Base-by-base conservation (phyloP, 2,888 invertebrate species). In the Platypus cylindrus region DNA sequence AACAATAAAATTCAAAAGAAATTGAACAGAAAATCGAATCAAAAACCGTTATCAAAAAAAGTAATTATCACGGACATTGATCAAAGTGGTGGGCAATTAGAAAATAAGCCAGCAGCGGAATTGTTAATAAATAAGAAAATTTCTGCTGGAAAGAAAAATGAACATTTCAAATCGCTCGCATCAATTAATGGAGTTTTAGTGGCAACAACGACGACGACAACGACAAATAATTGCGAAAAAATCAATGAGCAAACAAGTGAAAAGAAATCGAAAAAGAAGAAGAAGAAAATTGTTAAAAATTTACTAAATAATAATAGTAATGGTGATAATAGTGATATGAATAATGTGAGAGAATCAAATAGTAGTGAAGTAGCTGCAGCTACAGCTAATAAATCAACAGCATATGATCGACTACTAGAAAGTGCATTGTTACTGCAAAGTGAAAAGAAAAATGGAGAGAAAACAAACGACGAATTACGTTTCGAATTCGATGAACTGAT, bases 401-500 rank as follows among this genome's bases (percentile, higher is more conserved):
- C 57, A 0, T 58, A 55, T 37, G 57, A 59, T 42, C 50, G 56
- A 31, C 46, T 58, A 2, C 39, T 56, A 14, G 56, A 55, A 33
- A 47, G 46, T 8, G 47, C 47, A 9, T 24, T 48, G 14, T 34
- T 37, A 3, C 36, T 31, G 12, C 49, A 55, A 32, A 37, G 45
- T 2, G 45, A 48, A 2, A 55, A 56, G 12, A 60, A n/a, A n/a
- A 28, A 2, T 2, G 1, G 26, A 4, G 55, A 56, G 12, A 60
- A 59, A 40, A 60, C 62, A 0, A 60, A 60, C 41, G 50, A 57
- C 14, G 60, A 63, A 38, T 53, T 62, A 7, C 60, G 61, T 1
- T 50, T 58, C 39, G 63, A 62, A 45, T 39, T 63, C 18, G 62
- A 62, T 35, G 53, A 54, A 35, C 53, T 63, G 38, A 63, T 63